Evolutionary conservation across 1,140 invertebrate species (phyloP).

Genomic region (Lordiphosa clarofinis): DNA sequence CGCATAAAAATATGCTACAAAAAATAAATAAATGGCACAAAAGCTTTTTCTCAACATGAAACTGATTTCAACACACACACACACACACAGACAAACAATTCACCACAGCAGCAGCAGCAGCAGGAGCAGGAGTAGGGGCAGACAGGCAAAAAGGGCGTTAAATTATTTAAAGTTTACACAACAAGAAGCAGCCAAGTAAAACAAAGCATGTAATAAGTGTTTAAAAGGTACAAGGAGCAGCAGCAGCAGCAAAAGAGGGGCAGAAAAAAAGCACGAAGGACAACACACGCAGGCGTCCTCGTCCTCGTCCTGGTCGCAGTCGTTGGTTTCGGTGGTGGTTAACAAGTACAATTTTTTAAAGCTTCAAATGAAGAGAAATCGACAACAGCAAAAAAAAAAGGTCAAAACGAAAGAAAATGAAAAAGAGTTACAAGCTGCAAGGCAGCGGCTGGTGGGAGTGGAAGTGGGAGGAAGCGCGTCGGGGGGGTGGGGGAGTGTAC

Average conservation of each 20-base stretch:
- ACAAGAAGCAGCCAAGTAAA: constrained; percentile 35
- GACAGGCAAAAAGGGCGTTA: constrained; percentile 18
- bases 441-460: constrained; percentile 9
- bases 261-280: background rate
- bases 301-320: constrained; percentile 1
- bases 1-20: constrained; percentile 69
- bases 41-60: constrained; percentile 45
- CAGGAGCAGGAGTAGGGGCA: too few species aligned
- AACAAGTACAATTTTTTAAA: constrained; percentile 10
- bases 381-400: background rate
- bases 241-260: background rate
- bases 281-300: constrained; percentile 12
- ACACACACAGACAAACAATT: constrained; percentile 19
- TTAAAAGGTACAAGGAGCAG: constrained; percentile 41
- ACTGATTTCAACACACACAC: constrained; percentile 54
- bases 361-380: constrained; percentile 7
- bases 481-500: too few species aligned
- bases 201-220: constrained; percentile 55
- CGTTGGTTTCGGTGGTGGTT: constrained; percentile 7
- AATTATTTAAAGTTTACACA: constrained; percentile 66
- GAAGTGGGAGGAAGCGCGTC: background rate
- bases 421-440: constrained; percentile 9
- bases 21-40: constrained; percentile 9
- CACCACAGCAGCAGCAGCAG: constrained; percentile 22
- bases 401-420: constrained; percentile 3